A percentile compares a stretch with the other conserved stretches of the same genome.
Evolutionary conservation across 2,113 vertebrate genomes (phyloP).

Genomic region (Labeo rohita): DNA sequence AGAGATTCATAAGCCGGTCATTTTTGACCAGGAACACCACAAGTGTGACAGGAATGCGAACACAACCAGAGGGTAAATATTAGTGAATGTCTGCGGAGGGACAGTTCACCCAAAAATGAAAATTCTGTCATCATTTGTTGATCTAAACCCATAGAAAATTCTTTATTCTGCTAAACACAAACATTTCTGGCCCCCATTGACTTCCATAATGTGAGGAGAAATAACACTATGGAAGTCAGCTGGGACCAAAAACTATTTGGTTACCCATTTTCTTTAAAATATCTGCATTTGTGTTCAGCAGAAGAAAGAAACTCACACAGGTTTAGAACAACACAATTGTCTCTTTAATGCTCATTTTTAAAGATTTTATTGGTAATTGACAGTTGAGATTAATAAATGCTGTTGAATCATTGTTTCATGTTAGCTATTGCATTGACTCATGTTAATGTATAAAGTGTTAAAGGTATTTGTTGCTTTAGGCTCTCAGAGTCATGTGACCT

Average conservation of each 20-base stretch:
- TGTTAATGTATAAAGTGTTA: neutral
- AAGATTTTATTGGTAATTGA: neutral
- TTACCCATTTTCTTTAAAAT: neutral
- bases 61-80: no score
- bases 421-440: neutral
- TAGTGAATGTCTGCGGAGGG: no score
- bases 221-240: no score
- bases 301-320: neutral
- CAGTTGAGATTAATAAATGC: neutral
- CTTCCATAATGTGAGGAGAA: neutral
- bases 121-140: no score
- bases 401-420: neutral
- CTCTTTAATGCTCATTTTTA: neutral
- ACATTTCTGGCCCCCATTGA: neutral
- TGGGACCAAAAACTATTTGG: no score
- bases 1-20: no score
- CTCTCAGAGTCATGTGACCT: neutral
- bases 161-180: no score
- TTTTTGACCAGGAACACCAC: no score
- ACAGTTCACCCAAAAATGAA: no score
- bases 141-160: no score
- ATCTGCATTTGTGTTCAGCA: neutral
- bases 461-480: neutral
- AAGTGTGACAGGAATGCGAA: no score
- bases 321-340: neutral